Evolutionary conservation across 2,113 vertebrate genomes (phyloP), one percentile per base, ranked within the genome.

Genomic region (Turdus rufiventris): DNA sequence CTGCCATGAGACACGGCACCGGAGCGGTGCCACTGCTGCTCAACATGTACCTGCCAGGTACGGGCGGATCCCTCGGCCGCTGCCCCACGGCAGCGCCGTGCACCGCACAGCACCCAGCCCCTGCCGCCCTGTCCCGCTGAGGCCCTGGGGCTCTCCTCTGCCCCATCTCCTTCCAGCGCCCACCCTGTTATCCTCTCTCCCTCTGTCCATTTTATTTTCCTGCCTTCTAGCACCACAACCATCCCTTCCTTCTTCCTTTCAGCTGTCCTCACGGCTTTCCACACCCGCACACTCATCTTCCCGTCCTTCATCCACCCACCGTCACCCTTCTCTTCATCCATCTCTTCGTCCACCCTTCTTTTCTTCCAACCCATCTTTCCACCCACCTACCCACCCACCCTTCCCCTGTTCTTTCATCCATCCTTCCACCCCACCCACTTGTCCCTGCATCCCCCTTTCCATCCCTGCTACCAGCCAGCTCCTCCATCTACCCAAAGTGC

Each of bases 31-130:
- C 98, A 97, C 99, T 99, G 98, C 98, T 99, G 98, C 99, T 99
- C 98, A 99, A 99, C 99, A 99, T 99, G 99, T 99, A 99, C 98
- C 99, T 99, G 98, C 98, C 99, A 99, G 99, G 99, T 99, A 98
- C 93, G 92, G 95, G 90, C 60, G 67, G 74, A 66, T 71, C 80
- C 51, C 48, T 54, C 78, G 20, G 68, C 71, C 24, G 26, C 87
- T 85, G 85, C 77, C 86, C 80, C 45, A 5, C 18, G 14, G 43
- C 91, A 43, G 84, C 56, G 47, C 89, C 74, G 8, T 56, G 83
- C 68, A 19, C 67, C 6, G 66, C 89, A 77, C 70, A 81, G 85
- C 84, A 14, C 57, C 78, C 66, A 9, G 53, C 61, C 75, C 58
- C 67, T 20, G 40, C 62, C 47, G 6, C 43, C 89, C 84, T 29